Conservation (phyloP, 2,888 invertebrate genomes). For the Archips xylosteana region DNA sequence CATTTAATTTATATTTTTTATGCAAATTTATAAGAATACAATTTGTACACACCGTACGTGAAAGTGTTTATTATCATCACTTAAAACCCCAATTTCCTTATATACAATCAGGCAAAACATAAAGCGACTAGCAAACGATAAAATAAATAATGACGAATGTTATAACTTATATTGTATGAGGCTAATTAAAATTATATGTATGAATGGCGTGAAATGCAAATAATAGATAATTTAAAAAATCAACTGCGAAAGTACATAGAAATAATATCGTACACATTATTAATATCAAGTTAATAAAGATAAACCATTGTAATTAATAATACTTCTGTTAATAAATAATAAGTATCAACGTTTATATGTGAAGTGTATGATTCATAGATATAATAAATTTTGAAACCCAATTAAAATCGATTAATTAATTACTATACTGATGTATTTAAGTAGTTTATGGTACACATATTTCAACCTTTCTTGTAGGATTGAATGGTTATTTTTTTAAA, state of each 20-base stretch:
- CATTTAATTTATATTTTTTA: no score
- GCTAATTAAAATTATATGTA: slow-evolving; percentile 50
- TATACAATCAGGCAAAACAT: slow-evolving; percentile 61
- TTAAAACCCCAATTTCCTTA: slow-evolving; percentile 25
- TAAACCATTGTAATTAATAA: slow-evolving; percentile 34
- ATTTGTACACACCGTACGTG: neutral
- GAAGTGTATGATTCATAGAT: slow-evolving; percentile 34
- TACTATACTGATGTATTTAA: neutral
- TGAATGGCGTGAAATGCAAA: slow-evolving; percentile 78
- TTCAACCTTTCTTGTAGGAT: neutral
- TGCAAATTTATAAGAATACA: no score
- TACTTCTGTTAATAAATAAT: slow-evolving; percentile 34
- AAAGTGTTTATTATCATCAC: neutral
- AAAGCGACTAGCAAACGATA: slow-evolving; percentile 69
- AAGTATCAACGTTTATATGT: slow-evolving; percentile 30
- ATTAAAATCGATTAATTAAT: neutral
- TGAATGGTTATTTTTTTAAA: neutral
- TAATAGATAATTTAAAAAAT: slow-evolving; percentile 65
- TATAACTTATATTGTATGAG: slow-evolving; percentile 25
- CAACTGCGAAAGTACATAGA: slow-evolving; percentile 59
- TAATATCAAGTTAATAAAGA: slow-evolving; percentile 36
- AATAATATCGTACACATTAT: slow-evolving; percentile 49
- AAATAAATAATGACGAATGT: slow-evolving; percentile 52
- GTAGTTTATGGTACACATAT: neutral
- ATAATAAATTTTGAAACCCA: slow-evolving; percentile 41